phyloP scores from a whole-genome alignment of 30 jellyfish, hydroid and myxozoan species.

The Cassiopea xamachana region DNA sequence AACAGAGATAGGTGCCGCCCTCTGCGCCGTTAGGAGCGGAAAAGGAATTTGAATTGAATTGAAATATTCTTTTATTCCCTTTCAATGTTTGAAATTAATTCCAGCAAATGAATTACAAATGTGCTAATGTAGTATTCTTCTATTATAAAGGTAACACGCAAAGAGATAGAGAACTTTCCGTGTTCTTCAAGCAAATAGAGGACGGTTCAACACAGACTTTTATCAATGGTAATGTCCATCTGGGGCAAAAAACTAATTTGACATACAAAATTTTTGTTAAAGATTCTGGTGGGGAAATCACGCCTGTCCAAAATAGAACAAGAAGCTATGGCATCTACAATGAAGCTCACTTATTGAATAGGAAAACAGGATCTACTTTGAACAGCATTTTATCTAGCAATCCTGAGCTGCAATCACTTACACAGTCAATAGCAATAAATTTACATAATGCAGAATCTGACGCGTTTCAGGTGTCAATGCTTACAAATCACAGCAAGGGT shows the following conservation, averaged over 20 bases:
- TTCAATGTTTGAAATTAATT: no score
- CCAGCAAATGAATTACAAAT: no score
- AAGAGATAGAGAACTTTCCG: not conserved
- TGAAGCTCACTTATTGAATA: not conserved
- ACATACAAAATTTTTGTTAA: not conserved
- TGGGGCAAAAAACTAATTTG: not conserved
- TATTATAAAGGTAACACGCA: not conserved
- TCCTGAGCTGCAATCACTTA: not conserved
- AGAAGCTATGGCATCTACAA: not conserved
- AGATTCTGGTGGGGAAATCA: constrained; percentile 44
- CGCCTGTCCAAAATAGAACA: not conserved
- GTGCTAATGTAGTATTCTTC: not conserved
- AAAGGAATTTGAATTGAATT: no score
- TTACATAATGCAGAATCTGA: not conserved
- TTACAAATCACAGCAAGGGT: not conserved
- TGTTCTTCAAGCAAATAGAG: not conserved
- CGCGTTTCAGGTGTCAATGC: not conserved
- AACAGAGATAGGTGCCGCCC: no score
- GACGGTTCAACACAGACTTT: constrained; percentile 10
- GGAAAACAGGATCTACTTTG: not conserved
- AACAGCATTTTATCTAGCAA: not conserved
- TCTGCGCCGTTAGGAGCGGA: no score
- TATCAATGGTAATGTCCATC: constrained; percentile 14
- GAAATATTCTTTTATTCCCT: no score
- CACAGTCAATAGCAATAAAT: not conserved